Evolutionary conservation across 2,113 vertebrate species (phyloP).

Genomic region (Heptranchias perlo): DNA sequence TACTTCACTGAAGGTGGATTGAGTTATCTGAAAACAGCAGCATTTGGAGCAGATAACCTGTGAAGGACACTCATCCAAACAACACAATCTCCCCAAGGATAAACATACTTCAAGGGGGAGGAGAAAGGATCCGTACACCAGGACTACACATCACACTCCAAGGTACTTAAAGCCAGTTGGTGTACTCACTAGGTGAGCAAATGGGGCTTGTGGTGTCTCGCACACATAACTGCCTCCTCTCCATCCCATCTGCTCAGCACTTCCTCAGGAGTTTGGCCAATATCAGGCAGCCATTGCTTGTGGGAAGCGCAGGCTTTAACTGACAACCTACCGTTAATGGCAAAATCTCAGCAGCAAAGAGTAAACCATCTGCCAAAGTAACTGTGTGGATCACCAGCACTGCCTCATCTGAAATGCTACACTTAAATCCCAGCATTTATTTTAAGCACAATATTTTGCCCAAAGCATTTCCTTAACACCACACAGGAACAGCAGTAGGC

Average conservation of each 20-base stretch:
- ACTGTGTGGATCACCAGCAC: too few species aligned
- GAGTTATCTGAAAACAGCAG: neutral
- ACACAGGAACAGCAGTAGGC: neutral
- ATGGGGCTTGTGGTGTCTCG: neutral
- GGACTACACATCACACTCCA: neutral
- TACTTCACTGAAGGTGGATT: too few species aligned
- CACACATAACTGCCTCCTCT: neutral
- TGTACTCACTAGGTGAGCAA: neutral
- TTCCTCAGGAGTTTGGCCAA: neutral
- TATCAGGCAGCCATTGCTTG: neutral
- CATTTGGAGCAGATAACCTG: too few species aligned
- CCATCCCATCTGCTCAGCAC: neutral
- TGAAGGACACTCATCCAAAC: neutral
- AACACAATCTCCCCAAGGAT: neutral
- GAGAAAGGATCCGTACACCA: neutral
- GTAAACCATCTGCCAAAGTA: too few species aligned
- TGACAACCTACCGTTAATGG: too few species aligned
- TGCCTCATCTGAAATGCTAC: too few species aligned
- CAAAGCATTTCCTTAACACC: neutral
- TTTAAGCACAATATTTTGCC: neutral
- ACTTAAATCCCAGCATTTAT: too few species aligned
- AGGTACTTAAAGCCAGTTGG: neutral
- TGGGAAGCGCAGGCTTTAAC: neutral
- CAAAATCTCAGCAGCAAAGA: too few species aligned
- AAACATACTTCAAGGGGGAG: neutral